Percentiles rank a stretch among this genome's conserved stretches.
These are phyloP conservation scores for Danionella cerebrum DNA, from an alignment of 2,113 vertebrate species.

Conservation along the genomic window DNA sequence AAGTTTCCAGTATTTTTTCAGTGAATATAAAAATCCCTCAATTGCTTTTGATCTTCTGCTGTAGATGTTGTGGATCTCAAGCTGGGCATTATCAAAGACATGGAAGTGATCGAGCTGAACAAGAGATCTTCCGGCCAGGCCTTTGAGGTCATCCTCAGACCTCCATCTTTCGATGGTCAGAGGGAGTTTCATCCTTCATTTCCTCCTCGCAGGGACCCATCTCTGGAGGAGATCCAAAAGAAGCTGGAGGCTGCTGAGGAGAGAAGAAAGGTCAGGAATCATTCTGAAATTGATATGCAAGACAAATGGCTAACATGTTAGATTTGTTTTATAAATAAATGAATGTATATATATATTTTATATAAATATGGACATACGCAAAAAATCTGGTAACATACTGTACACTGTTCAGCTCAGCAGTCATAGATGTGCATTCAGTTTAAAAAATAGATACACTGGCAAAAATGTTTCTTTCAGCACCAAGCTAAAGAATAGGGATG, in stretches of 20 bases:
- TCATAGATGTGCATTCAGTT: no score
- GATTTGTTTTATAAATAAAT: neutral
- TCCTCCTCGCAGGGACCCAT: slow-evolving; percentile 78
- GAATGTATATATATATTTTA: neutral
- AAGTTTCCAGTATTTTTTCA: neutral
- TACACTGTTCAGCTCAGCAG: no score
- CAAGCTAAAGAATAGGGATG: no score
- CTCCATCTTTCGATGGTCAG: slow-evolving; percentile 79
- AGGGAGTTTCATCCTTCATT: slow-evolving; percentile 81
- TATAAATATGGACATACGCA: no score
- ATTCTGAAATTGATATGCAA: no score
- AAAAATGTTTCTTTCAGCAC: no score
- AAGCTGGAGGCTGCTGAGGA: slow-evolving; percentile 85
- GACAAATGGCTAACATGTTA: no score
- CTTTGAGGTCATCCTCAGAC: slow-evolving; percentile 94
- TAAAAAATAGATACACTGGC: no score
- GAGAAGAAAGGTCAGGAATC: slow-evolving; percentile 78
- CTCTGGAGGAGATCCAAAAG: slow-evolving; percentile 90
- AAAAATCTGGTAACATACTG: no score
- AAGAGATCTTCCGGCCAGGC: slow-evolving; percentile 86
- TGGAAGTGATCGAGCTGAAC: slow-evolving; percentile 95
- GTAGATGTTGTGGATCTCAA: slow-evolving; percentile 85
- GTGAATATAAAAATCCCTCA: neutral
- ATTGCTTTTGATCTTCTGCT: neutral
- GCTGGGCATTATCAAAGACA: slow-evolving; percentile 88